A percentile compares a stretch with the other conserved stretches of the same genome.
Evolutionary conservation across 2,888 invertebrate species (phyloP).

Genomic region (Opisthograptis luteolata): DNA sequence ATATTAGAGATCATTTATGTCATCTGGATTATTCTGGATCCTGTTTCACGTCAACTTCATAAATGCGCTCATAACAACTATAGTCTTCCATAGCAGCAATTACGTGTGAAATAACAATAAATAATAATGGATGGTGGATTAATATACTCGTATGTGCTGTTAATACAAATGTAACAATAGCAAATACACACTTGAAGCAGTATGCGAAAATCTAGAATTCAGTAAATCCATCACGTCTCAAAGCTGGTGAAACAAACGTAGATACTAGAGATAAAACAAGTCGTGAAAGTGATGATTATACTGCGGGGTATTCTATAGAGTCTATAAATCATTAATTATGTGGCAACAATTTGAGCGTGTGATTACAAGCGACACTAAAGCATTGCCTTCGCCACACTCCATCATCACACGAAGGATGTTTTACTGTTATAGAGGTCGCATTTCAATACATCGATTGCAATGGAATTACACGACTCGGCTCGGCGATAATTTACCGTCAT

Average conservation of each 20-base stretch:
- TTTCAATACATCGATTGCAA: constrained; percentile 57
- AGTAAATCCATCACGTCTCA: neutral
- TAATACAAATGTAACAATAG: too few species aligned
- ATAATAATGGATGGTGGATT: too few species aligned
- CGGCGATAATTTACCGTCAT: constrained; percentile 68
- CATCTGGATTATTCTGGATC: too few species aligned
- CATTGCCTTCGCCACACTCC: constrained; percentile 47
- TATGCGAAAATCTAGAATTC: too few species aligned
- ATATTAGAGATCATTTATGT: too few species aligned
- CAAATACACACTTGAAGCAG: too few species aligned
- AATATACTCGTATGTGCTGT: too few species aligned
- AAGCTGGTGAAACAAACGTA: too few species aligned
- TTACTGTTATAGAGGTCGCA: constrained; percentile 57
- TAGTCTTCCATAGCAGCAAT: too few species aligned
- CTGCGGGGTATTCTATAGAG: neutral
- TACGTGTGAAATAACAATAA: too few species aligned
- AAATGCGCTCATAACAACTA: too few species aligned
- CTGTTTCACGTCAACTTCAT: too few species aligned
- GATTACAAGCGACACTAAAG: constrained; percentile 29
- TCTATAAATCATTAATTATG: neutral
- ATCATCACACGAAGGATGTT: constrained; percentile 49
- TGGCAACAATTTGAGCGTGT: constrained; percentile 8
- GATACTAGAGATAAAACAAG: neutral
- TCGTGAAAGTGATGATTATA: neutral
- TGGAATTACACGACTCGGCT: constrained; percentile 64